Conservation (phyloP, 2,113 vertebrate species). For the Campylomormyrus numenius region DNA sequence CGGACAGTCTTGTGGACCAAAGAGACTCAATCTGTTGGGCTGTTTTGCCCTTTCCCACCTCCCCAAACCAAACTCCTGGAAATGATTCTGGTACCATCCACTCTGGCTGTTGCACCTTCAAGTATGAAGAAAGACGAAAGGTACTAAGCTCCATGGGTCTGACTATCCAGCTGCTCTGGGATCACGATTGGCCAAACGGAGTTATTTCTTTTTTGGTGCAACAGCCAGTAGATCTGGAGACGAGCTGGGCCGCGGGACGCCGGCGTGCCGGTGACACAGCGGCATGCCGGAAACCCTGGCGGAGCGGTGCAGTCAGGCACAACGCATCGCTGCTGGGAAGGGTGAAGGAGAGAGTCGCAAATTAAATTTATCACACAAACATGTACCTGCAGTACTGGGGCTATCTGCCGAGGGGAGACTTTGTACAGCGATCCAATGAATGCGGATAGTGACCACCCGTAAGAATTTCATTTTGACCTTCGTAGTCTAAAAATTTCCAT, state of each 20-base stretch:
- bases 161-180: neutral
- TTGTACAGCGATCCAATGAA: constrained; percentile 41
- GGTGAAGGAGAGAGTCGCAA: constrained; percentile 50
- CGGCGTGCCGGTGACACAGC: neutral
- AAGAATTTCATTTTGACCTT: constrained; percentile 56
- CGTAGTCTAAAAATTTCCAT: constrained; percentile 54
- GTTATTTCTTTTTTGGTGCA: constrained; percentile 1
- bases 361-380: constrained; percentile 52
- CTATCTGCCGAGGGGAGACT: constrained; percentile 28
- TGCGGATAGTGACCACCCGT: constrained; percentile 47
- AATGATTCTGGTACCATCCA: neutral
- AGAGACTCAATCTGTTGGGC: constrained; percentile 34
- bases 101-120: neutral
- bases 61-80: neutral
- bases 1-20: constrained; percentile 16
- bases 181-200: neutral
- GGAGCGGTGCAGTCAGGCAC: neutral
- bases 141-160: constrained; percentile 3
- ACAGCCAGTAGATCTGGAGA: neutral
- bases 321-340: neutral
- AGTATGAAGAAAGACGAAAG: neutral
- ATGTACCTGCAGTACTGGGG: constrained; percentile 44
- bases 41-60: neutral
- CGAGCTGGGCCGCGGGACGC: neutral
- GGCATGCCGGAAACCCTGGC: neutral